Percentiles rank a stretch among this genome's conserved stretches.
Conservation (phyloP, 2,113 vertebrate species). For the Macroglossus sobrinus region DNA sequence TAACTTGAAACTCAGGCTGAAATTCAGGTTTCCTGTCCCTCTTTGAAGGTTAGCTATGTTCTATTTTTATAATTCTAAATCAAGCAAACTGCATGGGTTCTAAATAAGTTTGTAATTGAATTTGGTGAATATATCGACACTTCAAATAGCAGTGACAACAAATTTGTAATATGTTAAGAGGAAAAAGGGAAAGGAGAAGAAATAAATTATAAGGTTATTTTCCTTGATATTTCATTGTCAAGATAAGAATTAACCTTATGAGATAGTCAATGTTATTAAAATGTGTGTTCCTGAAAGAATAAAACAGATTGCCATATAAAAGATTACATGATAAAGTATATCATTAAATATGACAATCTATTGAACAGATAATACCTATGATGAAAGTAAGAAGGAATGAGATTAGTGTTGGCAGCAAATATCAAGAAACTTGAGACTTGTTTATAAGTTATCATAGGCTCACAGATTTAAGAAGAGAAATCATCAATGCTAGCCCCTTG, state of each 20-base stretch:
- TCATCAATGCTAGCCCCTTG: background rate
- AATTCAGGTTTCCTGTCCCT: background rate
- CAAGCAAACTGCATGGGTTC: slow-evolving; percentile 31
- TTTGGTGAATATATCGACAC: slow-evolving; percentile 61
- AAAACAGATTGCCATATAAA: background rate
- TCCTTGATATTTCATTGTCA: slow-evolving; percentile 15
- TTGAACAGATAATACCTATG: background rate
- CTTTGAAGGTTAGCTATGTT: background rate
- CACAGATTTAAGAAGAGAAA: background rate
- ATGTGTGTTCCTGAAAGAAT: slow-evolving; percentile 10
- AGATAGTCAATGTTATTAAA: background rate
- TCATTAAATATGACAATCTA: background rate
- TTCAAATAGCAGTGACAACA: slow-evolving; percentile 57
- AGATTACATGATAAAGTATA: background rate
- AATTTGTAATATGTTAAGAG: slow-evolving; percentile 26
- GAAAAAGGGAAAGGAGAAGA: background rate
- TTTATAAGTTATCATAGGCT: background rate
- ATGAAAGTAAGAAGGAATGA: background rate
- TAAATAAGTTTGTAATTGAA: slow-evolving; percentile 51
- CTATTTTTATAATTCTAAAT: background rate
- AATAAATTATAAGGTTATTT: background rate
- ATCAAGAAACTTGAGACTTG: background rate
- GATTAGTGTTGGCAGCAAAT: background rate
- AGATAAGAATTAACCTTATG: slow-evolving; percentile 2
- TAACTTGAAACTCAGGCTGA: background rate